Base-by-base conservation (phyloP, 1,140 invertebrate genomes). In the Lutraria rhynchaena region DNA sequence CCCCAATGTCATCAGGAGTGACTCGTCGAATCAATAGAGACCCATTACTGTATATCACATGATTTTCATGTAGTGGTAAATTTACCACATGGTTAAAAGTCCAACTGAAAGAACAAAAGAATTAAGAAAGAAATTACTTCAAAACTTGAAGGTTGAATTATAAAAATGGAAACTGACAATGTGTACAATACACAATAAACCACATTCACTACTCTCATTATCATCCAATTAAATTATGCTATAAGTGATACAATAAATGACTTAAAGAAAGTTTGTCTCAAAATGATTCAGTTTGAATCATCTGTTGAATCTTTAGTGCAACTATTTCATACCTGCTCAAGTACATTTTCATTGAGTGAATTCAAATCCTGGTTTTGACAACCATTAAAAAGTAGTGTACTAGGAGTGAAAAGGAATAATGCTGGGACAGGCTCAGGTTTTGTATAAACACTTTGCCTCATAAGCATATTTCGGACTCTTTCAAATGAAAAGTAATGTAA, bases 1-100 rank as follows among this genome's bases (percentile, higher is more conserved):
- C n/a, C 4, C 76, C 76, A 35, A 70, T 31, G 70, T 80, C 63
- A 44, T 80, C 65, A 37, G 37, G 67, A 7, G 51, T 80, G 24
- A 80, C 35, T 37, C 51, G 35, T 19, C 37, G 44, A n/a, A 80
- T 37, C 13, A 55, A n/a, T 0, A 80, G 61, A 15, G 76, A 53
- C 22, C 76, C 76, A 49, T 80, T 80, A 31, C 24, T 24, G 33
- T 69, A 80, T 22, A 80, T 31, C 24, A 58, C 27, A 7, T 70
- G 65, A 37, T 80, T 46, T 13, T 70, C 65, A 58, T 55, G 19
- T 4, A 69, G 1, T 22, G 76, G 65, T 17, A 80, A 51, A 4
- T 0, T 19, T 17, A 17, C 46, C 7, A 17, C 46, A 44, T 11
- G 5, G 44, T 80, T 70, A 19, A 57, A 49, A n/a, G 0, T 67